phyloP scores from a whole-genome alignment of 2,888 invertebrate genomes.

The Odiellus spinosus region DNA sequence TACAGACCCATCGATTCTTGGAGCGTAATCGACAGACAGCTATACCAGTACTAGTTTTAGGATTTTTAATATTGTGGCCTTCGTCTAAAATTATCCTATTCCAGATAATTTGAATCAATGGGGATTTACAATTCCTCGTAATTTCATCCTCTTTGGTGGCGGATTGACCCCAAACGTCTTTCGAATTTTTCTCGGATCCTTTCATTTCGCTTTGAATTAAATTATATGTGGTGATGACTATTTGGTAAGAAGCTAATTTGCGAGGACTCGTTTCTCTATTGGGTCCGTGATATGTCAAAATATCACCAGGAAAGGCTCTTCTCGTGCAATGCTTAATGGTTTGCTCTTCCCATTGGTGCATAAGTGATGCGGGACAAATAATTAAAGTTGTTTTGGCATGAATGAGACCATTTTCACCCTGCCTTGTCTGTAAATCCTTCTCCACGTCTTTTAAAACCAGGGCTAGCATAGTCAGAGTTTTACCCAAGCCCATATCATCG shows the following conservation, averaged over 20 bases:
- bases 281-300: conserved; percentile 63
- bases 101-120: conserved; percentile 58
- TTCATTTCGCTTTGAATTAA: conserved; percentile 32
- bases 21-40: conserved; percentile 50
- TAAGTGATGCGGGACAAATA: conserved; percentile 76
- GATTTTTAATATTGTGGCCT: conserved; percentile 78
- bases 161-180: no score
- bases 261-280: conserved; percentile 41
- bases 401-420: conserved; percentile 11
- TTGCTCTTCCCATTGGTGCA: conserved; percentile 79
- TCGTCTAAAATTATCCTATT: conserved; percentile 78
- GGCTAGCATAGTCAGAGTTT: conserved; percentile 68
- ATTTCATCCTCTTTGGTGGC: no score
- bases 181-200: no score
- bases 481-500: conserved; percentile 68
- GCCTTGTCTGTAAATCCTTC: background rate
- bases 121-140: conserved; percentile 24
- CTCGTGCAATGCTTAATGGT: conserved; percentile 45
- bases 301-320: conserved; percentile 39
- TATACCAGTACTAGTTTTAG: conserved; percentile 54
- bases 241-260: conserved; percentile 49
- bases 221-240: conserved; percentile 80
- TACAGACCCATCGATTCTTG: conserved; percentile 56
- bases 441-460: conserved; percentile 41
- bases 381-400: conserved; percentile 54